Conservation (phyloP, 1,140 invertebrate species). For the Nephotettix cincticeps region DNA sequence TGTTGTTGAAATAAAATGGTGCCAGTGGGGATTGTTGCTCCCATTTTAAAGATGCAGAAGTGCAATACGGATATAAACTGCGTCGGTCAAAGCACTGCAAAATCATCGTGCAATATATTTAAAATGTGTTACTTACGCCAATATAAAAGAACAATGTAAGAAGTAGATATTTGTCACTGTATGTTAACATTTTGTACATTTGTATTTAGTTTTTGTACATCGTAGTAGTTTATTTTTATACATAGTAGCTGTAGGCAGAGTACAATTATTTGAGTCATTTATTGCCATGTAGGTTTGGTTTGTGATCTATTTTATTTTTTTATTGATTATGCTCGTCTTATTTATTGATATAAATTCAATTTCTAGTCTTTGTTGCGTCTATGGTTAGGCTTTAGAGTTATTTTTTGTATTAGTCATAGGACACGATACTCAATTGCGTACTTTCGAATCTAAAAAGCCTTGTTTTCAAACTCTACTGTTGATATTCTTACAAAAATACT, state of each 20-base stretch:
- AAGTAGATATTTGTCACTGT: neutral
- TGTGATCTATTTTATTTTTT: conserved; percentile 4
- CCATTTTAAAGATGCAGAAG: no score
- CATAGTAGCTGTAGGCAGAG: neutral
- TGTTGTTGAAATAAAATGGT: no score
- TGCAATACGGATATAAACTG: no score
- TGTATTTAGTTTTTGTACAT: conserved; percentile 5
- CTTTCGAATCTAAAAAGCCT: neutral
- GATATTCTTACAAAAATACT: neutral
- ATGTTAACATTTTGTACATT: neutral
- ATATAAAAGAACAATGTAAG: neutral
- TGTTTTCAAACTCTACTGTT: neutral
- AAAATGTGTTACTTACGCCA: neutral
- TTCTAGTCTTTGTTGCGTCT: neutral
- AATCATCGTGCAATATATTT: neutral
- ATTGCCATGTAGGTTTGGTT: neutral
- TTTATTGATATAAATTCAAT: neutral
- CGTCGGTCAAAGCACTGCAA: no score
- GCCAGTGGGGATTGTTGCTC: no score
- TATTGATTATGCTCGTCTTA: neutral
- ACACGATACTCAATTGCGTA: no score
- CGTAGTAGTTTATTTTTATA: neutral
- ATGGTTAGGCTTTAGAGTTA: neutral
- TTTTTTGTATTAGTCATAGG: neutral
- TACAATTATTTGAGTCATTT: neutral